These are phyloP conservation scores for Bombus huntii DNA, from an alignment of 1,140 invertebrate species.

Conservation along the genomic window DNA sequence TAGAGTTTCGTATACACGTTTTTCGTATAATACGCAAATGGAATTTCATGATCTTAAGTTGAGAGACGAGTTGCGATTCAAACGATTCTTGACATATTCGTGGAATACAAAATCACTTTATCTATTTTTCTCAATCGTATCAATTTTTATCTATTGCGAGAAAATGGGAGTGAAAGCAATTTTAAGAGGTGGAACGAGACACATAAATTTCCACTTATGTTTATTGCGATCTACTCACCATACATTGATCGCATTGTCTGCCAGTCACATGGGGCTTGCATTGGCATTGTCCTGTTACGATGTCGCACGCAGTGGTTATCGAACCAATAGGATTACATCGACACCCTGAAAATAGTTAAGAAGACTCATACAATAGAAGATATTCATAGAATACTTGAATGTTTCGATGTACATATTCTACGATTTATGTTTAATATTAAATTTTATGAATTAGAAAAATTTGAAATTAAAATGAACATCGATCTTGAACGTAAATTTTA, in stretches of 20 bases:
- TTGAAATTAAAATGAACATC: no score
- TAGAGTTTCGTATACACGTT: not conserved
- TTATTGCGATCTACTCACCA: conserved; percentile 83
- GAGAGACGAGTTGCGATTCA: not conserved
- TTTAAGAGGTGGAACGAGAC: not conserved
- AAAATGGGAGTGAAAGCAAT: not conserved
- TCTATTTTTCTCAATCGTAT: not conserved
- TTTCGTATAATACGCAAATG: no score
- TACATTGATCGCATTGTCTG: conserved; percentile 93
- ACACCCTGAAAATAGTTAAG: conserved; percentile 84
- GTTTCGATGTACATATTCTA: not conserved
- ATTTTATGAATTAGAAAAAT: no score
- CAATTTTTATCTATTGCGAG: no score
- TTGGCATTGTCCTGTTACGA: conserved; percentile 93
- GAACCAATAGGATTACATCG: conserved; percentile 90
- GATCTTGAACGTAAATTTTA: no score
- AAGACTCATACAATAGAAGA: not conserved
- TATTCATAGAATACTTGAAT: not conserved
- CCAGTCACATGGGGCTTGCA: conserved; percentile 93
- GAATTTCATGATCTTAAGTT: not conserved
- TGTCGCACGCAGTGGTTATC: conserved; percentile 89
- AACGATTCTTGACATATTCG: not conserved
- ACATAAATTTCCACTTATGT: conserved; percentile 20
- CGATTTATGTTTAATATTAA: not conserved
- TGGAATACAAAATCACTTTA: not conserved